Evolutionary conservation across 2,113 vertebrate species (phyloP).

Genomic region (Opisthocomus hoazin): DNA sequence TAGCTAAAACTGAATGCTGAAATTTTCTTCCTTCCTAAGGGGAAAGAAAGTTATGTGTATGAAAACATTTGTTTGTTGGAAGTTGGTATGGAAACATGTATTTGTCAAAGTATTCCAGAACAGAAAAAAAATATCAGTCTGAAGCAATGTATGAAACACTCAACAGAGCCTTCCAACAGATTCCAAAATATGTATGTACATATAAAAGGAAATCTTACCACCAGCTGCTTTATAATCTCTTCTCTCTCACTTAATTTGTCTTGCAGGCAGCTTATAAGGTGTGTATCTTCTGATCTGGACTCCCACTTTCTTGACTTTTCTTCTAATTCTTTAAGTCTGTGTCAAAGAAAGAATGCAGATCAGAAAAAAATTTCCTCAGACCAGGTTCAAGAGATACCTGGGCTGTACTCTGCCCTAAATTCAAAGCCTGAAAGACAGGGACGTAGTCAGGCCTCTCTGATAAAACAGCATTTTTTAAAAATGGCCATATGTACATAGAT

Average conservation of each 20-base stretch:
- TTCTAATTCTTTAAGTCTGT: conserved; percentile 85
- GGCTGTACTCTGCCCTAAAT: background rate
- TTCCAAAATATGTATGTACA: background rate
- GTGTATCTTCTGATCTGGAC: conserved; percentile 79
- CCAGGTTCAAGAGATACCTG: background rate
- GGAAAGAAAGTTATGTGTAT: background rate
- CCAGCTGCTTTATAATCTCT: conserved; percentile 84
- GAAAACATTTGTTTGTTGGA: background rate
- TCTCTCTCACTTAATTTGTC: conserved; percentile 86
- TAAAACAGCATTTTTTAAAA: background rate
- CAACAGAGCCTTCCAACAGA: background rate
- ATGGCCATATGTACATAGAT: background rate
- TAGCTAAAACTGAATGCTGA: conserved; percentile 77
- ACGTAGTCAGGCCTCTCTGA: background rate
- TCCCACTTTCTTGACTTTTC: conserved; percentile 80
- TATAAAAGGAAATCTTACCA: conserved; percentile 72
- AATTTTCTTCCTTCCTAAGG: conserved; percentile 87
- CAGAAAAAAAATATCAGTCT: background rate
- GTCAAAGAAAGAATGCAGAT: background rate
- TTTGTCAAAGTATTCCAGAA: background rate
- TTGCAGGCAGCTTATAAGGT: conserved; percentile 83
- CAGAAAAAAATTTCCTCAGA: background rate
- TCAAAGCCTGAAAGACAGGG: background rate
- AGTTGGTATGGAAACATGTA: background rate
- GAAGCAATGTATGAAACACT: background rate